These are phyloP conservation scores for Fratercula arctica DNA, from an alignment of 2,797 vertebrate species.

Conservation along the genomic window DNA sequence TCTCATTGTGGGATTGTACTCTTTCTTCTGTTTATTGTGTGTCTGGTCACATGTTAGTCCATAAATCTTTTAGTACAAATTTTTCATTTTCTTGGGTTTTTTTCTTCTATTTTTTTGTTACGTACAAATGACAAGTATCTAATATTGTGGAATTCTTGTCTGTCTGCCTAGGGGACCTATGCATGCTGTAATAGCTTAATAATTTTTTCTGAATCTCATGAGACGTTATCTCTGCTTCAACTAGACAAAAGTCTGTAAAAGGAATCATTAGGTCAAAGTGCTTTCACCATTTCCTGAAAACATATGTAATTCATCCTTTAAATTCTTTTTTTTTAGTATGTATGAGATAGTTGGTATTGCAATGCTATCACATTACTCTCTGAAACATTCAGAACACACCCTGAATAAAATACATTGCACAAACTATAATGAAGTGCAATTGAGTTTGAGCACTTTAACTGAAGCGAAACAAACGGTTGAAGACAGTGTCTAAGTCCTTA, in stretches of 20 bases:
- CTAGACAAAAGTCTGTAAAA: not conserved
- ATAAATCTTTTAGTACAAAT: not conserved
- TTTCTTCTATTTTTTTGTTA: not conserved
- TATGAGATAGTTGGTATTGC: not conserved
- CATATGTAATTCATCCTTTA: not conserved
- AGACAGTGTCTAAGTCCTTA: not conserved
- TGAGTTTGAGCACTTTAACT: not conserved
- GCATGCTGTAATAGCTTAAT: not conserved
- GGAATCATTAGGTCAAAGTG: not conserved
- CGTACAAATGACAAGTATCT: not conserved
- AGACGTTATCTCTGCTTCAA: not conserved
- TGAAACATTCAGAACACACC: not conserved
- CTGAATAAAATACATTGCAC: not conserved
- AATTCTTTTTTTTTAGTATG: not conserved
- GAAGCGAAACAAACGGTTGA: not conserved
- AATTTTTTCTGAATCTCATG: not conserved
- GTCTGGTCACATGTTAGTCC: not conserved
- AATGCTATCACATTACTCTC: not conserved
- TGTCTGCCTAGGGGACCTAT: not conserved
- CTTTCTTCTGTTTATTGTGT: not conserved
- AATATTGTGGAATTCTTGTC: not conserved
- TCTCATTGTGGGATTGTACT: not conserved
- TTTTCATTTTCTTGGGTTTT: not conserved
- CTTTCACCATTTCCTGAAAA: not conserved
- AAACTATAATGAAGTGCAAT: not conserved